Evolutionary conservation across 1,140 invertebrate genomes (phyloP).

Genomic region (Penaeus japonicus): DNA sequence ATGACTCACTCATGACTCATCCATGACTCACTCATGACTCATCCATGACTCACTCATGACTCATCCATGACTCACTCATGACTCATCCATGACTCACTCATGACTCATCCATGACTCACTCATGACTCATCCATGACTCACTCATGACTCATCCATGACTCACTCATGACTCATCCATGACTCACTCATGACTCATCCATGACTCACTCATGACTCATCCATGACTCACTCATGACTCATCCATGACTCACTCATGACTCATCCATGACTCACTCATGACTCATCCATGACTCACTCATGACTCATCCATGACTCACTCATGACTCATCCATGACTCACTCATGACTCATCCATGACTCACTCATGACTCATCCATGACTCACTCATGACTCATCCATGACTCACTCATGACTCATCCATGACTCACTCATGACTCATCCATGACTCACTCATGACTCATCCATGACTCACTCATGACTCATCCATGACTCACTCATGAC

Average conservation of each 20-base stretch:
- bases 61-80: neutral
- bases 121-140: neutral
- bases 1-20: too few species aligned
- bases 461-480: neutral
- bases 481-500: neutral
- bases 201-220: constrained; percentile 3
- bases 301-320: neutral
- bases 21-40: neutral
- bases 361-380: neutral
- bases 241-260: neutral
- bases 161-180: neutral
- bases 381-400: neutral
- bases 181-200: neutral
- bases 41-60: neutral
- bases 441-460: neutral
- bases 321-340: constrained; percentile 1
- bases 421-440: constrained; percentile 3
- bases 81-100: neutral
- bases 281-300: neutral
- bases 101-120: constrained; percentile 1
- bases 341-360: neutral
- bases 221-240: neutral
- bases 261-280: neutral
- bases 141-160: neutral
- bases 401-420: neutral